Conservation (phyloP, 1,140 invertebrate species). For the Euglossa dilemma region DNA sequence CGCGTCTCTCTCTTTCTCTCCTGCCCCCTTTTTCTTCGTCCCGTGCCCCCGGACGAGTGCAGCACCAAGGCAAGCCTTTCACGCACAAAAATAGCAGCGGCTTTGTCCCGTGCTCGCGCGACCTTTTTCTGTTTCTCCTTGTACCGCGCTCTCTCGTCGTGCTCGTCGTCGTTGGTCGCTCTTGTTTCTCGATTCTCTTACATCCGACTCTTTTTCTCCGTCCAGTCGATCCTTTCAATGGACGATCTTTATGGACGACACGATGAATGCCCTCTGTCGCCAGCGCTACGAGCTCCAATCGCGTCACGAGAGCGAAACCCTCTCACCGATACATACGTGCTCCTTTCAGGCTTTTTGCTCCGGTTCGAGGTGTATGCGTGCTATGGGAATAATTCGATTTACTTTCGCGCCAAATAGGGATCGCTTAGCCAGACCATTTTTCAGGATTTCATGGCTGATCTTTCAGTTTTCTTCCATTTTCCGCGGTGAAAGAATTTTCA, state of each 20-base stretch:
- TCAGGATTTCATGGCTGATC: too few species aligned
- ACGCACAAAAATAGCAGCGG: conserved; percentile 65
- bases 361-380: too few species aligned
- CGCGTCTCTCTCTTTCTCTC: not conserved
- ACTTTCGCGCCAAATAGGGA: too few species aligned
- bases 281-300: not conserved
- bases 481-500: too few species aligned
- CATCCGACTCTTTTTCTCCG: not conserved
- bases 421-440: too few species aligned
- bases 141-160: not conserved
- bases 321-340: too few species aligned
- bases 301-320: not conserved
- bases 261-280: not conserved
- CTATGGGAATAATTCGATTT: too few species aligned
- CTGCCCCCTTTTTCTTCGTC: not conserved
- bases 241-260: not conserved
- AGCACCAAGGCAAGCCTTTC: conserved; percentile 50
- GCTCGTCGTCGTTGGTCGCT: conserved; percentile 38
- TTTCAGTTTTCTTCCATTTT: too few species aligned
- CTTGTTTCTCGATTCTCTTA: conserved; percentile 11
- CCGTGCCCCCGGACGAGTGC: not conserved
- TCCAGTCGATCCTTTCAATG: conserved; percentile 12
- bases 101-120: conserved; percentile 59
- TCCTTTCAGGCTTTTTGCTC: too few species aligned
- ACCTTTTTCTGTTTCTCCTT: conserved; percentile 42